Base-by-base conservation (phyloP, 2,113 vertebrate genomes). In the Otus sunia region DNA sequence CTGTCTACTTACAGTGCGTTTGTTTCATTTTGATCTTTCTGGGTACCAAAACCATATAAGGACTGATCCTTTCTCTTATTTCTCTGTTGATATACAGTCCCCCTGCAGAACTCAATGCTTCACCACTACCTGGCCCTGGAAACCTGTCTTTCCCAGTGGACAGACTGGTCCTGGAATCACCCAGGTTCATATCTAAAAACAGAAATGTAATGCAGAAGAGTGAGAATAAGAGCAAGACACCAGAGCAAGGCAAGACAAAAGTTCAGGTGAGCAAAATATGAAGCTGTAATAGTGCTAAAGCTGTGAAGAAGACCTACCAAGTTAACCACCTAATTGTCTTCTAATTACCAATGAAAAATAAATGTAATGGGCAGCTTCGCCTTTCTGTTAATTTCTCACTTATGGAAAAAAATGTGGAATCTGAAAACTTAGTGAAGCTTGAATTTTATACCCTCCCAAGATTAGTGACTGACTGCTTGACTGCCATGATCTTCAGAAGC, bases 261-360 rank as follows among this genome's bases (percentile, higher is more conserved):
- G 60, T 43, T 60, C 92, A 96, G 97, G 97, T 97, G 62, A 95
- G 76, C 20, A 59, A 94, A 92, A 58, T 11, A 50, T 1, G 3
- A 82, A 88, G 36, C 43, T 63, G 5, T 74, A 72, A 41, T 55
- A 71, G 10, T 52, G 19, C 23, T 81, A 56, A 89, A 85, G 34
- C 56, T 73, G 25, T 74, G 56, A 78, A n/a, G 60, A 71, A 15
- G 19, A 60, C 4, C 23, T 66, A 62, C 12, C 27, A 69, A 69
- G 15, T 71, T 79, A 88, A 58, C 39, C 52, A 36, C 63, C 32
- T 59, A 52, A 47, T 25, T 60, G 39, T 17, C 32, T 78, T 93
- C 37, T 63, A 82, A 75, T 88, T 82, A 66, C n/a, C 16, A 79
- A 7, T 76, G 39, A 66, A 91, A 76, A 76, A 77, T 12, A 75